phyloP scores from a whole-genome alignment of 1,140 invertebrate genomes.

The Euglossa dilemma region DNA sequence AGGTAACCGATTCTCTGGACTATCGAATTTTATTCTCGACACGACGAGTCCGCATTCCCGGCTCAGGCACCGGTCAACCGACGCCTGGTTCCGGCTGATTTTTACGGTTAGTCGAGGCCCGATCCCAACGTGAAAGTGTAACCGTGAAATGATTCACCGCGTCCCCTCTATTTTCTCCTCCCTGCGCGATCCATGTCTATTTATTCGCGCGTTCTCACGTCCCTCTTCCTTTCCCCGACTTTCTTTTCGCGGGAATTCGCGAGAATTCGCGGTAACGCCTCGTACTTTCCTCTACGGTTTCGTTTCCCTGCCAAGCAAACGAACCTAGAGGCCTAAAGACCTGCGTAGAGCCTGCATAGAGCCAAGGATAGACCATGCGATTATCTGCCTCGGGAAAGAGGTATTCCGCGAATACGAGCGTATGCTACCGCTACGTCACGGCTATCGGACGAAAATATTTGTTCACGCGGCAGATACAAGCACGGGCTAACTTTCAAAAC shows the following conservation, averaged over 20 bases:
- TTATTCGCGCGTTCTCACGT: neutral
- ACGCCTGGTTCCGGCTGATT: no score
- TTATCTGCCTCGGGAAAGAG: neutral
- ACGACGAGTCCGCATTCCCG: conserved; percentile 15
- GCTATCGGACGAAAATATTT: conserved; percentile 44
- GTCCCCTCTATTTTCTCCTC: neutral
- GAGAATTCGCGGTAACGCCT: neutral
- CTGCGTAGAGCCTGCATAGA: neutral
- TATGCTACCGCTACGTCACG: neutral
- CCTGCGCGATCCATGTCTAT: no score
- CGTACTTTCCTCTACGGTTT: no score
- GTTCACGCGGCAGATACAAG: neutral
- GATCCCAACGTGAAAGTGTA: conserved; percentile 6
- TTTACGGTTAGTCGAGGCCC: neutral
- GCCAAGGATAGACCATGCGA: neutral
- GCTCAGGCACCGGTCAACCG: neutral
- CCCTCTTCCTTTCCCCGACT: neutral
- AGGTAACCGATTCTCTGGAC: neutral
- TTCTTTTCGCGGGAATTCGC: neutral
- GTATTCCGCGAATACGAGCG: neutral
- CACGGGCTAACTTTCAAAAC: conserved; percentile 8
- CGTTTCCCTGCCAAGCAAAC: no score
- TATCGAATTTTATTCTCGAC: conserved; percentile 24
- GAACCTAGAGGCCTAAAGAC: no score
- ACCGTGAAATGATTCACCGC: neutral